Evolutionary conservation across 2,888 invertebrate species (phyloP), one percentile per base, ranked within the genome.

Genomic region (Lasioglossum calceatum): DNA sequence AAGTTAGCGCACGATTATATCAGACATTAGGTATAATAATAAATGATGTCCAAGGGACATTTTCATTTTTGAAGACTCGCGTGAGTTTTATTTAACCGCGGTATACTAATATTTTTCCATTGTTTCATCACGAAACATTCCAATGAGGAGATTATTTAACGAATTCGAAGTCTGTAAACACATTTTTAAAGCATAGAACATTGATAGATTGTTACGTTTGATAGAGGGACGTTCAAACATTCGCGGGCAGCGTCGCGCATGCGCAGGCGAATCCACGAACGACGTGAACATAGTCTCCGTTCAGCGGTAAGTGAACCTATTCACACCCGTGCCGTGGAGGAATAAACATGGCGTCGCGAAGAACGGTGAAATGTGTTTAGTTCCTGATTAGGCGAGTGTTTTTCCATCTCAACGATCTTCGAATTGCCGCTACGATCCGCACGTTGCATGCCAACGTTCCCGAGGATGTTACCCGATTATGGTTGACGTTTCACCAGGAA

Each of bases 1-100:
- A 91, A 92, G 73, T 89, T 94, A 94, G 94, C 93, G 90, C 93
- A 93, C 91, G 92, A 93, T 93, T 94, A 94, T 94, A 93, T 93
- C 93, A 93, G 92, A 93, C 91, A 88, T 90, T 92, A 92, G 92
- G 92, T 91, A 90, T 93, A 92, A 93, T 92, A 94, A 94, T 94
- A 94, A 94, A 94, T 91, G 91, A 93, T 94, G 94, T 92, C 94
- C 93, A 79, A 87, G 90, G 92, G 93, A 91, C 94, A 93, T 93
- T 93, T 93, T 93, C 94, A 94, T 94, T 94, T 94, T 94, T 94
- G 84, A 87, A 87, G 81, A 86, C 64, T 84, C 77, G 81, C 82
- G 85, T 88, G 83, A 90, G 84, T 73, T 90, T 90, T 89, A 91
- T 90, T 90, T 84, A 80, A 39, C 79, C 58, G 58, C 58, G 58